phyloP scores from a whole-genome alignment of 2,113 vertebrate species.

The Emydura subglobosa region DNA sequence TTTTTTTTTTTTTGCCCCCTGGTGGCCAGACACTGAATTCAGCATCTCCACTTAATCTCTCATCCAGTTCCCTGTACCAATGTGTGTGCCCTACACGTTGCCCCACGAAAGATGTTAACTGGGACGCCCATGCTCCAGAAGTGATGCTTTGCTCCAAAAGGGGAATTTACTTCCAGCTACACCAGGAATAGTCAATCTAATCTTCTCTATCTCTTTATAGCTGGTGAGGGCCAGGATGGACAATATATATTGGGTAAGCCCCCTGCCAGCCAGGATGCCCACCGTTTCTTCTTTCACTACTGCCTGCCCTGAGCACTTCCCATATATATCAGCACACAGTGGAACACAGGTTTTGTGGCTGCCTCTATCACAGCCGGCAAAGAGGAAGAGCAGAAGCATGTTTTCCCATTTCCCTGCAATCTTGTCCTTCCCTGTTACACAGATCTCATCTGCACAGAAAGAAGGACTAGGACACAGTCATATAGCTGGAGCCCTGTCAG shows the following conservation, averaged over 20 bases:
- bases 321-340: not conserved
- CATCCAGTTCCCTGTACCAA: not conserved
- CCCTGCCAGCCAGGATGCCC: not conserved
- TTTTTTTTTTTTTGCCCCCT: conserved; percentile 22
- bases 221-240: not conserved
- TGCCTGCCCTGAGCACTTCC: not conserved
- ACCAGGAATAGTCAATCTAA: not conserved
- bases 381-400: not conserved
- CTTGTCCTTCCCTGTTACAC: not conserved
- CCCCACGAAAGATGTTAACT: not conserved
- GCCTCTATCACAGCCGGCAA: not conserved
- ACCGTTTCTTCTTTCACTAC: not conserved
- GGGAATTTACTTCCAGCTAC: not conserved
- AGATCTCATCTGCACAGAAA: not conserved
- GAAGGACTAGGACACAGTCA: not conserved
- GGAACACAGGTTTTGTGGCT: not conserved
- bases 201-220: not conserved
- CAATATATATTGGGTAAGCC: not conserved
- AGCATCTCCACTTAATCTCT: not conserved
- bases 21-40: conserved; percentile 26
- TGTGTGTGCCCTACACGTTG: not conserved
- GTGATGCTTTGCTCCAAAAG: not conserved
- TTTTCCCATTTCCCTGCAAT: not conserved
- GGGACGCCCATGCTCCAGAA: not conserved
- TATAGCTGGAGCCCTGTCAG: not conserved